Evolutionary conservation across 2,113 vertebrate species (phyloP).

Genomic region (Antechinus flavipes): DNA sequence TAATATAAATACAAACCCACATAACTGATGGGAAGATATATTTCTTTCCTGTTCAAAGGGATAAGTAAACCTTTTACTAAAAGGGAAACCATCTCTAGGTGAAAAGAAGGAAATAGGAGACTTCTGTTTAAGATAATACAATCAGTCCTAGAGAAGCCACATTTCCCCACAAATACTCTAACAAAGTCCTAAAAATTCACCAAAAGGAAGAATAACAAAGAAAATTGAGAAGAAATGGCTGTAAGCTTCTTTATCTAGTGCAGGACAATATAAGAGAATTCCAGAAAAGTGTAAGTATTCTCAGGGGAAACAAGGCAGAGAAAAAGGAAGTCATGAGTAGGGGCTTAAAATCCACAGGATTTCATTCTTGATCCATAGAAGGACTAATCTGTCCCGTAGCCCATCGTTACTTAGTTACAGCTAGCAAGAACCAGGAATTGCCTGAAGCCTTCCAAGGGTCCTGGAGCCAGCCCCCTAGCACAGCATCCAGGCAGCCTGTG

Average conservation of each 20-base stretch:
- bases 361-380: neutral
- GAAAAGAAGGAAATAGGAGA: constrained; percentile 16
- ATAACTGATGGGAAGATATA: neutral
- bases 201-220: neutral
- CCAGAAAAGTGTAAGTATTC: neutral
- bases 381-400: neutral
- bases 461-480: neutral
- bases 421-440: neutral
- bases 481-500: neutral
- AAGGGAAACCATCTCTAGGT: neutral
- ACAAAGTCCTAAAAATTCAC: neutral
- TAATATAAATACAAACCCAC: constrained; percentile 51
- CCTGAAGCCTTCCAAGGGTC: neutral
- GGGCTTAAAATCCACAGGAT: neutral
- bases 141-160: neutral
- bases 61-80: constrained; percentile 24
- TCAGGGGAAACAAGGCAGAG: neutral
- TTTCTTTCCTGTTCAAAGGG: neutral
- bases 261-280: neutral
- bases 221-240: neutral
- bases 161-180: neutral
- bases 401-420: neutral
- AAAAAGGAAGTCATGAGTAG: neutral
- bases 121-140: neutral
- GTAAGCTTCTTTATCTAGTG: neutral